Conservation (phyloP, 92 coral and sea anemone genomes). For the Anthopleura xanthogrammica region DNA sequence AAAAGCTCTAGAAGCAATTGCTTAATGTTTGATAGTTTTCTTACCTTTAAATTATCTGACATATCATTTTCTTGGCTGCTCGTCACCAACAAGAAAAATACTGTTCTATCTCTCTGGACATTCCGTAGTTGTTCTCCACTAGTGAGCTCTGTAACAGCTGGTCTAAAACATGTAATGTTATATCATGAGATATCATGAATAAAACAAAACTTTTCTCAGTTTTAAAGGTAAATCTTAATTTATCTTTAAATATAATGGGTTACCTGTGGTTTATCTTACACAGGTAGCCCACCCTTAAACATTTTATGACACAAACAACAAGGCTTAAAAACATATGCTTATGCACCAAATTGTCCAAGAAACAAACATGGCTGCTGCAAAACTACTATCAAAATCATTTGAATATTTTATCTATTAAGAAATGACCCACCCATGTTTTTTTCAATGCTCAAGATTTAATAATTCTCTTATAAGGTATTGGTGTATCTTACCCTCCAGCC, state of each 20-base stretch:
- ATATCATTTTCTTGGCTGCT: slow-evolving; percentile 32
- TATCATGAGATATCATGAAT: background rate
- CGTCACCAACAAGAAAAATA: slow-evolving; percentile 68
- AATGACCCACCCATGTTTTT: no score
- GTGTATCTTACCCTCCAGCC: slow-evolving; percentile 71
- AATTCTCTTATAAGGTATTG: no score
- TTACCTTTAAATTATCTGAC: slow-evolving; percentile 53
- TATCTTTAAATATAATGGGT: background rate
- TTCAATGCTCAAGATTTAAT: background rate
- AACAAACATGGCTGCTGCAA: no score
- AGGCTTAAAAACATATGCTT: no score
- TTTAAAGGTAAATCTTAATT: no score
- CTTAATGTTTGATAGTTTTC: background rate
- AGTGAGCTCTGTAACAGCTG: slow-evolving; percentile 65
- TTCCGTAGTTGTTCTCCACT: slow-evolving; percentile 57
- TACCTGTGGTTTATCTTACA: background rate
- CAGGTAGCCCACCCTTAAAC: background rate
- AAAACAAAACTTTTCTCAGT: no score
- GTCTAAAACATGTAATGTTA: slow-evolving; percentile 41
- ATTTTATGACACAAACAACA: background rate
- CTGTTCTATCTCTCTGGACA: slow-evolving; percentile 72
- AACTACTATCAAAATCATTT: no score
- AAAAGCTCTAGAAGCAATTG: background rate
- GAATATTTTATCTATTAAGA: no score
- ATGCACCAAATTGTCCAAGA: no score